Evolutionary conservation across 2,888 invertebrate species (phyloP).

Genomic region (Glomeris marginata): DNA sequence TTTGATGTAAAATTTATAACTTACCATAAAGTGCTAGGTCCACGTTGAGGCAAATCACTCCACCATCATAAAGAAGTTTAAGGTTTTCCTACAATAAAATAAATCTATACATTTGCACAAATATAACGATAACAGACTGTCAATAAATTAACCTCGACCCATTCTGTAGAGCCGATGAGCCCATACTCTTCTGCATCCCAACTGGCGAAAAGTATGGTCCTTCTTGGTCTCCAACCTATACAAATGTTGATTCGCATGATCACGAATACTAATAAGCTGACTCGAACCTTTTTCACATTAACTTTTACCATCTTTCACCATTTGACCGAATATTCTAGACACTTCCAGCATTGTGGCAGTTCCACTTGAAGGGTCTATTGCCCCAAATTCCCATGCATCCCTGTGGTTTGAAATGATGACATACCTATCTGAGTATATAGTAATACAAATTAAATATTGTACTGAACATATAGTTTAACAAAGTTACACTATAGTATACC

Average conservation of each 20-base stretch:
- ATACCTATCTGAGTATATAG: slow-evolving; percentile 29
- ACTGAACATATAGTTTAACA: not conserved
- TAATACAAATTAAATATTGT: not conserved
- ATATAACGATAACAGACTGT: too few species aligned
- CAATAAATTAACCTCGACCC: slow-evolving; percentile 31
- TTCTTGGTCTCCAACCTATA: slow-evolving; percentile 34
- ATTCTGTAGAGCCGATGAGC: slow-evolving; percentile 36
- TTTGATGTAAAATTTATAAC: too few species aligned
- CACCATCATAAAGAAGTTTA: too few species aligned
- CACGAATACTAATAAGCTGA: too few species aligned
- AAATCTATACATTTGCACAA: too few species aligned
- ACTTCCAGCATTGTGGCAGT: slow-evolving; percentile 36
- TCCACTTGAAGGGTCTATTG: slow-evolving; percentile 35
- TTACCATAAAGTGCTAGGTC: too few species aligned
- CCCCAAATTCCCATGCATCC: slow-evolving; percentile 38
- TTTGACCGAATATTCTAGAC: slow-evolving; percentile 27
- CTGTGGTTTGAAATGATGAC: slow-evolving; percentile 38
- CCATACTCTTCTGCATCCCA: slow-evolving; percentile 39
- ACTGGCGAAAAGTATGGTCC: slow-evolving; percentile 34
- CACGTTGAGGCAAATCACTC: too few species aligned
- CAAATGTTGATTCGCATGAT: not conserved
- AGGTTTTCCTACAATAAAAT: too few species aligned
- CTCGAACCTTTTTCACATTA: not conserved
- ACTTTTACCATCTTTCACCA: slow-evolving; percentile 21
- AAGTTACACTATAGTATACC: slow-evolving; percentile 13